Percentiles rank a stretch among this genome's conserved stretches.
Conservation (phyloP, 2,888 invertebrate species). For the Cetonia aurata region DNA sequence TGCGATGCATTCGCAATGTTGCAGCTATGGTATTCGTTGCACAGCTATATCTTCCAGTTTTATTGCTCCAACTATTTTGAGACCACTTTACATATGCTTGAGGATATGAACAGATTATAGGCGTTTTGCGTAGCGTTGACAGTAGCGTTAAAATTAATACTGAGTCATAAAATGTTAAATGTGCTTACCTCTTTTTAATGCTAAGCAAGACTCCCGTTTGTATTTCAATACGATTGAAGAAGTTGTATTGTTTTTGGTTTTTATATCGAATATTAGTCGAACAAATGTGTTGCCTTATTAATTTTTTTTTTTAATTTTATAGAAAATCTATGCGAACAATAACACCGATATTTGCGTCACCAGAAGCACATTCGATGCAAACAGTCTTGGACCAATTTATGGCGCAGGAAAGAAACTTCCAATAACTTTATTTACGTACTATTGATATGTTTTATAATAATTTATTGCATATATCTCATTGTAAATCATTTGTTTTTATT, state of each 20-base stretch:
- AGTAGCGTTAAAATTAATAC: too few relatives aligned
- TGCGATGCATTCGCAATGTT: too few relatives aligned
- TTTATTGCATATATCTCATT: conserved; percentile 29
- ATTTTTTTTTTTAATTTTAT: conserved; percentile 51
- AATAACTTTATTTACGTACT: conserved; percentile 33
- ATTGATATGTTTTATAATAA: conserved; percentile 12
- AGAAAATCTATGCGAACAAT: conserved; percentile 69
- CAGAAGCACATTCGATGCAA: conserved; percentile 67
- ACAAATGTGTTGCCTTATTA: conserved; percentile 16
- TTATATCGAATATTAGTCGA: too few relatives aligned
- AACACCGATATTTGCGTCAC: conserved; percentile 63
- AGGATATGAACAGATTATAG: too few relatives aligned
- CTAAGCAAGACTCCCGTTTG: too few relatives aligned
- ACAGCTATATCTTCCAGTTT: too few relatives aligned
- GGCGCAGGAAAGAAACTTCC: conserved; percentile 66
- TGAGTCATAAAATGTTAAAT: conserved; percentile 2
- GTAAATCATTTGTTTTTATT: conserved; percentile 13
- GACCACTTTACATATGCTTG: too few relatives aligned
- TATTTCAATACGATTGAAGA: too few relatives aligned
- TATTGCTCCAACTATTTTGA: too few relatives aligned
- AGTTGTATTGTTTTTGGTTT: too few relatives aligned
- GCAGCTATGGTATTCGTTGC: too few relatives aligned
- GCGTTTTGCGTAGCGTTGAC: too few relatives aligned
- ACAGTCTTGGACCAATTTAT: conserved; percentile 70
- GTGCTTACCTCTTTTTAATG: conserved; percentile 8